These are phyloP conservation scores for Spongia lamella DNA, from an alignment of 37 sponge, comb jelly and placozoan species.

Conservation along the genomic window DNA sequence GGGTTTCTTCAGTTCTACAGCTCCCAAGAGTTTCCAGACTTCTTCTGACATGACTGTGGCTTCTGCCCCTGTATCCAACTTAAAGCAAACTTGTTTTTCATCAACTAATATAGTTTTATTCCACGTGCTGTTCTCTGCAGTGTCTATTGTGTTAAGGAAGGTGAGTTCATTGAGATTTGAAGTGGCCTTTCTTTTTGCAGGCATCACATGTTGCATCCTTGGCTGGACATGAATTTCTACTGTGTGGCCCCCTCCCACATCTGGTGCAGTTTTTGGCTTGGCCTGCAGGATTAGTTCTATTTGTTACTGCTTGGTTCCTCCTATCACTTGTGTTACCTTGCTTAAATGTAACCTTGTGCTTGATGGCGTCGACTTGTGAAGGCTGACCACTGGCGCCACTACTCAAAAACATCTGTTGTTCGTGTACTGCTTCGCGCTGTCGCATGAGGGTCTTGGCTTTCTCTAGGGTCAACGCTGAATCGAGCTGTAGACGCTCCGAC, in stretches of 20 bases:
- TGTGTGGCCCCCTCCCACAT: background rate
- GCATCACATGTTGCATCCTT: constrained; percentile 3
- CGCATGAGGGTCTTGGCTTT: constrained; percentile 2
- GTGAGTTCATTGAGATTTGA: no score
- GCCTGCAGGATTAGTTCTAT: background rate
- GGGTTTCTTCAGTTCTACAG: background rate
- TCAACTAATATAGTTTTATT: background rate
- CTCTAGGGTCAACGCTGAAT: constrained; percentile 1
- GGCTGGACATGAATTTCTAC: background rate
- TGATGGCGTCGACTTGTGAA: no score
- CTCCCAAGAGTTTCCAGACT: constrained; percentile 1
- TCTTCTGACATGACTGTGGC: constrained; percentile 14
- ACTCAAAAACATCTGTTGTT: background rate
- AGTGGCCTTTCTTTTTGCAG: background rate
- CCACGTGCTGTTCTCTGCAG: background rate
- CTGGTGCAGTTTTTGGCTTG: background rate
- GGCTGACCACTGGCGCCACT: no score
- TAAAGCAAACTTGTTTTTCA: constrained; percentile 8
- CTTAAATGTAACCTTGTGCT: no score
- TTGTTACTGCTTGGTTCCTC: background rate
- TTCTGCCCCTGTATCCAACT: constrained; percentile 20
- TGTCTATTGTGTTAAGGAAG: no score
- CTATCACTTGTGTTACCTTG: no score
- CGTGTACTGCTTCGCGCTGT: constrained; percentile 3
- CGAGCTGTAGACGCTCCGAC: constrained; percentile 2